These are phyloP conservation scores for Allacma fusca DNA, from an alignment of 2,888 invertebrate species.

Conservation along the genomic window DNA sequence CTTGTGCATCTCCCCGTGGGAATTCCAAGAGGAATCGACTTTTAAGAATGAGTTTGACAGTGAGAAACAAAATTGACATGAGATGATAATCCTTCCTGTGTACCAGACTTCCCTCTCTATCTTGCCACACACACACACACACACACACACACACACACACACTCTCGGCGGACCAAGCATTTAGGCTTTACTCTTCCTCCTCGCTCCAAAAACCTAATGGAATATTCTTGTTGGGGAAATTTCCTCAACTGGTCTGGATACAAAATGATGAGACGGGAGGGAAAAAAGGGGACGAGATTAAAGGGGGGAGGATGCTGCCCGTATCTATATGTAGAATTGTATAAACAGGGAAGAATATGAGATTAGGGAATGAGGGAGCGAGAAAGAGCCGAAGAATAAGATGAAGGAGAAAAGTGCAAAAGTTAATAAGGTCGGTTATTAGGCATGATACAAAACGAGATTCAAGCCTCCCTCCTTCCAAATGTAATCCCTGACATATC, in stretches of 20 bases:
- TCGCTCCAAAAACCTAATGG: conserved; percentile 6
- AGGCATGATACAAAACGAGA: conserved; percentile 17
- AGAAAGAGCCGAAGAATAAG: not conserved
- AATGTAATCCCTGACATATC: conserved; percentile 1
- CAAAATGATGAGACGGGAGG: too few relatives aligned
- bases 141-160: too few relatives aligned
- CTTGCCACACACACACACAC: too few relatives aligned
- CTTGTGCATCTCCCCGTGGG: too few relatives aligned
- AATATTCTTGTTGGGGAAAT: conserved; percentile 18
- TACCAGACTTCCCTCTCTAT: too few relatives aligned
- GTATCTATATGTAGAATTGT: too few relatives aligned
- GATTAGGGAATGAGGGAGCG: not conserved
- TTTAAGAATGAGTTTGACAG: too few relatives aligned
- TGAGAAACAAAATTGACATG: too few relatives aligned
- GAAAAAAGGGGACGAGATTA: not conserved
- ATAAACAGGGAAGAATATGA: not conserved
- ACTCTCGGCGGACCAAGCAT: too few relatives aligned
- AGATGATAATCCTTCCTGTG: too few relatives aligned
- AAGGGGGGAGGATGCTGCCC: not conserved
- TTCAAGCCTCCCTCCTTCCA: not conserved
- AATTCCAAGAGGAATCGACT: too few relatives aligned
- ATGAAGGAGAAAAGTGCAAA: conserved; percentile 14
- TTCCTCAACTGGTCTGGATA: not conserved
- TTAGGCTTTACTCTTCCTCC: too few relatives aligned
- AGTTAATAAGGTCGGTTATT: conserved; percentile 22